A percentile compares a stretch with the other conserved stretches of the same genome.
Conservation (phyloP, 1,140 invertebrate genomes). For the Metaphire vulgaris region DNA sequence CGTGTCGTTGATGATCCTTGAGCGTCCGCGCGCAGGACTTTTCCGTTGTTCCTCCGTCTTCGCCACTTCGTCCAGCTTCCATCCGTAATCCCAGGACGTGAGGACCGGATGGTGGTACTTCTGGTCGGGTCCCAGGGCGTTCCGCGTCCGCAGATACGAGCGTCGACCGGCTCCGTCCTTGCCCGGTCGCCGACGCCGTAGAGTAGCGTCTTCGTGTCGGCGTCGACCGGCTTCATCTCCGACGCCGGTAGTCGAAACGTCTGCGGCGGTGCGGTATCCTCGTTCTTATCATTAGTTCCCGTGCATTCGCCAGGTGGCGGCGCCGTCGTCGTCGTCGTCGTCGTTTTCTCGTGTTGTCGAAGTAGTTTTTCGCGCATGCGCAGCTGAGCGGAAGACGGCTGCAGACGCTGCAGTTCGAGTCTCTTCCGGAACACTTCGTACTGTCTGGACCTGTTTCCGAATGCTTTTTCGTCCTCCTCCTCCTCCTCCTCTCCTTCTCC, state of each 20-base stretch:
- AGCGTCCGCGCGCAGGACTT: conserved; percentile 44
- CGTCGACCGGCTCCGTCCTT: conserved; percentile 38
- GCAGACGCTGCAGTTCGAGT: not conserved
- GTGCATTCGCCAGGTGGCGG: too few relatives aligned
- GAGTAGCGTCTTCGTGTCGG: conserved; percentile 12
- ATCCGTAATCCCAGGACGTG: conserved; percentile 49
- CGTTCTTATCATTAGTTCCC: not conserved
- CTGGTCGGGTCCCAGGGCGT: conserved; percentile 41
- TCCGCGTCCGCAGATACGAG: conserved; percentile 36
- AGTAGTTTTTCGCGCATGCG: not conserved
- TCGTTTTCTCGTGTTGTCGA: not conserved
- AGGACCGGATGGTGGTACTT: conserved; percentile 46
- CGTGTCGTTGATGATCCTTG: conserved; percentile 43
- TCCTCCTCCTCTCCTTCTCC: not conserved
- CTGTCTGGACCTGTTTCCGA: not conserved
- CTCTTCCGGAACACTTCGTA: not conserved
- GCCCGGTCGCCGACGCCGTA: not conserved
- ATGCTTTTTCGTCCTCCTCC: too few relatives aligned
- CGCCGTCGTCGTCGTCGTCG: not conserved
- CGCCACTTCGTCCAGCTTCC: conserved; percentile 44
- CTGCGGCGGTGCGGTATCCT: too few relatives aligned
- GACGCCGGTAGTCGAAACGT: not conserved
- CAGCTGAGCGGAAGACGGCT: not conserved
- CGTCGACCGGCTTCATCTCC: not conserved
- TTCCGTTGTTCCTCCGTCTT: conserved; percentile 41